Percentiles rank a stretch among this genome's conserved stretches.
Conservation (phyloP, 2,113 vertebrate species). For the Callorhinus ursinus region DNA sequence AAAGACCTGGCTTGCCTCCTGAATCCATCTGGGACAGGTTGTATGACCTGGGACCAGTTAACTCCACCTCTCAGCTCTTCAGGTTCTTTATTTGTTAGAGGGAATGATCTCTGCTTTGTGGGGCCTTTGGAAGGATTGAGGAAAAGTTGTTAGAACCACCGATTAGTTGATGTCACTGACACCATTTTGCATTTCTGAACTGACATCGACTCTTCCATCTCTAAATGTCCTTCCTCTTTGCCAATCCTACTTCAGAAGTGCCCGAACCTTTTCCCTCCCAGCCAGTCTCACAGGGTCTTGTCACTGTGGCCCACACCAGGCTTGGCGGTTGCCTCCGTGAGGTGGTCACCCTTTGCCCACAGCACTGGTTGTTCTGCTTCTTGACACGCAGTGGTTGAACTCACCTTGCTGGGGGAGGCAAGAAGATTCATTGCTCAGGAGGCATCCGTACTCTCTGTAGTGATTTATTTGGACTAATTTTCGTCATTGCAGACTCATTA, state of each 20-base stretch:
- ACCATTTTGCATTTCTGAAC: not conserved
- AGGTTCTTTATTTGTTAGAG: not conserved
- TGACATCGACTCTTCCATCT: too few species aligned
- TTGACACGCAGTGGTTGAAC: fast-evolving
- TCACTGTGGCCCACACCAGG: not conserved
- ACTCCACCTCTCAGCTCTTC: not conserved
- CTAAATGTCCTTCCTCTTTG: not conserved
- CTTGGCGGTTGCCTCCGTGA: fast-evolving
- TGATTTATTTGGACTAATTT: not conserved
- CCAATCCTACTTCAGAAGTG: not conserved
- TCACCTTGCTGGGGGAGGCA: not conserved
- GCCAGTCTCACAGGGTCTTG: not conserved
- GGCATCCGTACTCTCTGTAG: fast-evolving
- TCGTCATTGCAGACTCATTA: not conserved
- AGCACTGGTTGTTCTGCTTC: not conserved
- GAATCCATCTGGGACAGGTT: not conserved
- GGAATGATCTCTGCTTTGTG: fast-evolving
- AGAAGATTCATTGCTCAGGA: not conserved
- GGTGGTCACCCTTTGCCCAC: fast-evolving
- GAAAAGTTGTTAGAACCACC: not conserved
- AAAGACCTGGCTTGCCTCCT: not conserved
- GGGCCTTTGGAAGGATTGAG: not conserved
- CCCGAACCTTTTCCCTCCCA: not conserved
- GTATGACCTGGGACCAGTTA: not conserved
- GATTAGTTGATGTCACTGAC: fast-evolving